Evolutionary conservation across 2,113 vertebrate species (phyloP).

Genomic region (Sula dactylatra): DNA sequence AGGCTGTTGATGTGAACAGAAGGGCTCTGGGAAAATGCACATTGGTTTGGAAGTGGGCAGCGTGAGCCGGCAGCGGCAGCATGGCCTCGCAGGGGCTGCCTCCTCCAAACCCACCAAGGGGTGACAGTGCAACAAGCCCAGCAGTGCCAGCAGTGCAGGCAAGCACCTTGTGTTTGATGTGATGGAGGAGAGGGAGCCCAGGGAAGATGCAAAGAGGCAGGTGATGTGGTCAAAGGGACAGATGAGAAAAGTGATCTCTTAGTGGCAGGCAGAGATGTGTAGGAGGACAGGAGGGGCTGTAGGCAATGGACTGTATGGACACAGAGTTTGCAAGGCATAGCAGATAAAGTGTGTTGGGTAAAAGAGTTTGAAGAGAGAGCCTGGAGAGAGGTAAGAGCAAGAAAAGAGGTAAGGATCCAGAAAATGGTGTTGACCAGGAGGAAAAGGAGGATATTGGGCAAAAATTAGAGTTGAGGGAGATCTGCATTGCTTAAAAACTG

Average conservation of each 20-base stretch:
- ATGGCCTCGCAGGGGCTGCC: background rate
- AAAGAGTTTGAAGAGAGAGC: background rate
- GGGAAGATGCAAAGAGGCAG: background rate
- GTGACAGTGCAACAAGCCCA: background rate
- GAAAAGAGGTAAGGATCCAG: background rate
- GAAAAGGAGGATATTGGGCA: background rate
- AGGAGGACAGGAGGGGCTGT: background rate
- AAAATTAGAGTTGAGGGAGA: background rate
- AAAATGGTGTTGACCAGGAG: background rate
- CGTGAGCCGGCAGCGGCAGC: background rate
- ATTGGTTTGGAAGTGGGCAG: background rate
- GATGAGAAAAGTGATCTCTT: background rate
- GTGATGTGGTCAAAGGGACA: background rate
- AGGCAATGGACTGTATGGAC: background rate
- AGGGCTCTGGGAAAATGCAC: background rate
- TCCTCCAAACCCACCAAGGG: background rate
- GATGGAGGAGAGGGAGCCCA: background rate
- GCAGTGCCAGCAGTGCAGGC: background rate
- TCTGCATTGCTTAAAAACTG: background rate
- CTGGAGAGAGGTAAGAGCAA: background rate
- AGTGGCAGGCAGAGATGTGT: background rate
- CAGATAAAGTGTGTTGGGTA: background rate
- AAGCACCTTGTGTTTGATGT: background rate
- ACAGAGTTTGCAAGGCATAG: background rate
- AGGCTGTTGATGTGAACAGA: background rate